phyloP scores from a whole-genome alignment of 2,888 invertebrate species.

The Phaedon cochleariae region DNA sequence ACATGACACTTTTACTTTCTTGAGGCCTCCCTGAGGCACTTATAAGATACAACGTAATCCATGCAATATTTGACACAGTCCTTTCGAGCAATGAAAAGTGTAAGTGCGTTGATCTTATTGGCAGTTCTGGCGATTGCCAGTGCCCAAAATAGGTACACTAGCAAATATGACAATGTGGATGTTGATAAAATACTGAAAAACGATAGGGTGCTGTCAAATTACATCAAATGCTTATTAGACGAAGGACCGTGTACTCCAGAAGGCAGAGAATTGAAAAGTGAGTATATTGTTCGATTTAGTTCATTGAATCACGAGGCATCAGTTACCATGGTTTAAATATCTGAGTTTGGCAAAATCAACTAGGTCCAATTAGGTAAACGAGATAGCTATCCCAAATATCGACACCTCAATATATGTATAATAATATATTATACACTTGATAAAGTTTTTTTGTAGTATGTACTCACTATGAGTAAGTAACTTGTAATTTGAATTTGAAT shows the following conservation, averaged over 20 bases:
- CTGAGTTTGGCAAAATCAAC: no score
- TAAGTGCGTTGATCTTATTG: slow-evolving; percentile 8
- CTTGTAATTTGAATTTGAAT: no score
- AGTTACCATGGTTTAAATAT: no score
- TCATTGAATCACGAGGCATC: no score
- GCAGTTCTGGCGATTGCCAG: slow-evolving; percentile 20
- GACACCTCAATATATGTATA: no score
- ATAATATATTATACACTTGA: no score
- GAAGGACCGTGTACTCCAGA: slow-evolving; percentile 73
- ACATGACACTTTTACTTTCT: slow-evolving; percentile 54
- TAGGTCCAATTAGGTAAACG: no score
- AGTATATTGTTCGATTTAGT: slow-evolving; percentile 53
- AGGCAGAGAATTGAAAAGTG: slow-evolving; percentile 75
- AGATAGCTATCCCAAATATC: no score
- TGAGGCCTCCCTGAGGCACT: slow-evolving; percentile 45
- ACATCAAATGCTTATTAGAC: slow-evolving; percentile 72
- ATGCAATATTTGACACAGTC: slow-evolving; percentile 21
- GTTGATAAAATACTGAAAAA: slow-evolving; percentile 72
- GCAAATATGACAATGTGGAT: slow-evolving; percentile 74
- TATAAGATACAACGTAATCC: slow-evolving; percentile 38
- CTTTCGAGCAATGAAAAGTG: slow-evolving; percentile 25
- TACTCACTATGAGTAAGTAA: no score
- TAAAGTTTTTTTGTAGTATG: no score
- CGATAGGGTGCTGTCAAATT: slow-evolving; percentile 70
- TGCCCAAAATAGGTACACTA: slow-evolving; percentile 54